These are phyloP conservation scores for Xyrichtys novacula DNA, from an alignment of 2,797 vertebrate genomes.

Conservation along the genomic window DNA sequence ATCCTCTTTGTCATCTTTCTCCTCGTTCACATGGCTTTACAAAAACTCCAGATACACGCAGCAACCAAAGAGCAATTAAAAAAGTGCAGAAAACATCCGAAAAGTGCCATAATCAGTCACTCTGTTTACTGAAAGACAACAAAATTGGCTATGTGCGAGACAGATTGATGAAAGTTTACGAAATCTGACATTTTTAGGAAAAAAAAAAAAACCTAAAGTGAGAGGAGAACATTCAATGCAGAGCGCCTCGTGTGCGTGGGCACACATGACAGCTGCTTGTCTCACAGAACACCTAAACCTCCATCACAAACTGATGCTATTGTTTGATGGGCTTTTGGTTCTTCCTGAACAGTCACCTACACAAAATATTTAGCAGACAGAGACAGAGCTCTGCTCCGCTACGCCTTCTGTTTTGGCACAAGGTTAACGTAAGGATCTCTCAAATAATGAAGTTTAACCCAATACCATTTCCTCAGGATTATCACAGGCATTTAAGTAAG, in stretches of 20 bases:
- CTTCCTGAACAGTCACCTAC: neutral
- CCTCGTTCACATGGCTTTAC: constrained; percentile 23
- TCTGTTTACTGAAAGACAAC: neutral
- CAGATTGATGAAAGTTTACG: no score
- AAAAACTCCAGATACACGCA: constrained; percentile 35
- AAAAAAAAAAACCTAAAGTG: no score
- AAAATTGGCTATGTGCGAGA: neutral
- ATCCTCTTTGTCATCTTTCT: constrained; percentile 44
- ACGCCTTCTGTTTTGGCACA: neutral
- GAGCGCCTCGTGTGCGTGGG: no score
- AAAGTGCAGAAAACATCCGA: constrained; percentile 28
- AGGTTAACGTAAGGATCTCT: neutral
- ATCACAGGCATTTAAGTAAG: constrained; percentile 4
- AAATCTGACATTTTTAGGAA: no score
- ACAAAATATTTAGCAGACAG: neutral
- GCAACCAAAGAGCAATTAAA: constrained; percentile 43
- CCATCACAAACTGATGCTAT: neutral
- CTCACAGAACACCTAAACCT: no score
- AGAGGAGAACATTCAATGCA: no score
- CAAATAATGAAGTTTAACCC: constrained; percentile 7
- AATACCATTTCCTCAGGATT: constrained; percentile 13
- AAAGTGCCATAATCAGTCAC: neutral
- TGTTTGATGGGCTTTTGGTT: neutral
- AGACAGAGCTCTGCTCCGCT: neutral
- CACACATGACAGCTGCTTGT: no score